Percentiles rank a stretch among this genome's conserved stretches.
Evolutionary conservation across 2,797 vertebrate genomes (phyloP).

Genomic region (Rhabdomys pumilio): DNA sequence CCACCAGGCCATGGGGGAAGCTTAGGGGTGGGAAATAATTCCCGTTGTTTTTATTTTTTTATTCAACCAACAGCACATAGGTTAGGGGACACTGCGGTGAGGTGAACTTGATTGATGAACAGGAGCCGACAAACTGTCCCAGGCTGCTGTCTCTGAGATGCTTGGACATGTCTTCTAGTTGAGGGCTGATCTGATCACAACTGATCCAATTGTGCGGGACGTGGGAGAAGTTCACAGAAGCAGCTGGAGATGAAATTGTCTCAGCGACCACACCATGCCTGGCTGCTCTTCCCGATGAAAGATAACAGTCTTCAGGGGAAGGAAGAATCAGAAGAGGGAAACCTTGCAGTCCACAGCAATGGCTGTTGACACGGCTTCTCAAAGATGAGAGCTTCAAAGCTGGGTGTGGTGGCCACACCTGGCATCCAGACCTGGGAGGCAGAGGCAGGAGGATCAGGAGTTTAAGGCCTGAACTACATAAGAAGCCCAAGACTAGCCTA

Average conservation of each 20-base stretch:
- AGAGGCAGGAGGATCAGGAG: background rate
- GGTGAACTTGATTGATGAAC: no score
- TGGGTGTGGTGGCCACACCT: background rate
- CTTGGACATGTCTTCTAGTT: background rate
- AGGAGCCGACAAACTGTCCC: background rate
- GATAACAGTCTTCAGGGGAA: background rate
- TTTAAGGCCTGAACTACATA: background rate
- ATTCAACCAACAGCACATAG: background rate
- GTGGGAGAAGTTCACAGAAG: background rate
- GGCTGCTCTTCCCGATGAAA: background rate
- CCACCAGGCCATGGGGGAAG: slow-evolving; percentile 75
- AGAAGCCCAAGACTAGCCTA: background rate
- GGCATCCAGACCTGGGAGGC: background rate
- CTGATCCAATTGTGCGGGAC: background rate
- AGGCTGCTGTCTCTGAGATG: background rate
- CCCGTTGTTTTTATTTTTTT: slow-evolving; percentile 73
- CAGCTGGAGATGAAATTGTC: accelerated
- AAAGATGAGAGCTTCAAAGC: background rate
- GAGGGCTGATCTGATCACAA: background rate
- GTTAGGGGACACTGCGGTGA: background rate
- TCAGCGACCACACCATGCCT: background rate
- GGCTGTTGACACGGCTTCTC: background rate
- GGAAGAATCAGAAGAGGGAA: background rate
- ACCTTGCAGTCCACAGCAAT: background rate
- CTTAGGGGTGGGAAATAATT: slow-evolving; percentile 79